Evolutionary conservation across 2,797 vertebrate genomes (phyloP), one percentile per base, ranked within the genome.

Genomic region (Anabas testudineus): DNA sequence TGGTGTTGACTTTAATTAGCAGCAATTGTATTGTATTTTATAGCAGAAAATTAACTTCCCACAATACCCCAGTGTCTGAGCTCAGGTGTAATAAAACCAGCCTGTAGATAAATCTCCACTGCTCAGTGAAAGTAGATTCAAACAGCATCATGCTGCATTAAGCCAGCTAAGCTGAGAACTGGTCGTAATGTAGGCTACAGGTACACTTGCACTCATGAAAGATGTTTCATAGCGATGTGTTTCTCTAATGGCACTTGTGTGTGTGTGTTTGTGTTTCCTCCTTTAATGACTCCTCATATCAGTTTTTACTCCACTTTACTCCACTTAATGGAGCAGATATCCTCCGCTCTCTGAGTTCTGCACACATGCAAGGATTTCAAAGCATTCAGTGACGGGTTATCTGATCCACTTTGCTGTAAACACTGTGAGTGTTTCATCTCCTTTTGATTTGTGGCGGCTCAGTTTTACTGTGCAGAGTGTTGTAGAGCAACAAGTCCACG

Each of bases 351-450:
- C 21, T 21, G 18, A 54, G 30, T 10, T 30, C 21, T 1, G 2
- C 45, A 41, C 46, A 51, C 54, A 30, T 15, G n/a, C 3, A 1
- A 42, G 67, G 67, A 54, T 81, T 80, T 81, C 77, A 83, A 45
- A 75, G 75, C 45, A 18, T 61, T 79, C 42, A 81, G 14, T 67
- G 21, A 69, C n/a, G 15, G 46, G 47, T 67, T 63, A 78, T 76
- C 53, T 60, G 70, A 85, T 68, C 54, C 66, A 16, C 55, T 61
- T 46, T 28, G 30, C 60, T 58, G 68, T 61, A 54, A 79, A 81
- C 57, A 37, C 54, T 47, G 46, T 52, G 21, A n/a, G 46, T 36
- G 54, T 77, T 71, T 83, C 49, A 54, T 65, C 47, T 79, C 24
- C 37, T 64, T 58, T 66, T 19, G 36, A 3, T 37, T 46, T 24